phyloP scores from a whole-genome alignment of 2,113 vertebrate genomes.

The Notarius quadriscutis region DNA sequence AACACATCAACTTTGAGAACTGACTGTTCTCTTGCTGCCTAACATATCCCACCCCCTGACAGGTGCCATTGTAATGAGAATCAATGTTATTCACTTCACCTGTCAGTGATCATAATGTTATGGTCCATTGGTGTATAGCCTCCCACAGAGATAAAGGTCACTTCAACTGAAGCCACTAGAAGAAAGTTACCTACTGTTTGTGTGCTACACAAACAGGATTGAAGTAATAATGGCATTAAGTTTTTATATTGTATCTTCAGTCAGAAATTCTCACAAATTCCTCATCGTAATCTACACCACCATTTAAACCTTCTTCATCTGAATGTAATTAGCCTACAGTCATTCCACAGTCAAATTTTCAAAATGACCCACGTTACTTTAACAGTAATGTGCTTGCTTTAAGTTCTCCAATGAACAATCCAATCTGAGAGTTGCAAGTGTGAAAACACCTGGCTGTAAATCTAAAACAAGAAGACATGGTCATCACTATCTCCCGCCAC shows the following conservation, averaged over 20 bases:
- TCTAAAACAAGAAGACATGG: not conserved
- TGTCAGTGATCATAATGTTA: too few species aligned
- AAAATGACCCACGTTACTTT: not conserved
- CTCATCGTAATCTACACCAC: not conserved
- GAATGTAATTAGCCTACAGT: not conserved
- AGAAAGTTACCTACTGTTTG: not conserved
- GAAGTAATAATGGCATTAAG: too few species aligned
- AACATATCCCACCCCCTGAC: too few species aligned
- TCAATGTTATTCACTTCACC: too few species aligned
- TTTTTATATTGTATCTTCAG: not conserved
- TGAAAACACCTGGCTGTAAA: not conserved
- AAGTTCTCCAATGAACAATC: not conserved
- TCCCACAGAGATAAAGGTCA: not conserved
- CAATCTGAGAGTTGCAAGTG: not conserved
- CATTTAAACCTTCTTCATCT: not conserved
- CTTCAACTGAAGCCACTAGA: not conserved
- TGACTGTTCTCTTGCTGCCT: too few species aligned
- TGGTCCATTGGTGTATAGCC: too few species aligned
- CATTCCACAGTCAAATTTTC: not conserved
- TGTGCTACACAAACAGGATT: not conserved
- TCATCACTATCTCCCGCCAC: too few species aligned
- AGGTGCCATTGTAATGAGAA: too few species aligned
- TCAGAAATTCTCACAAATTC: not conserved
- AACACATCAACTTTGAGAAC: too few species aligned
- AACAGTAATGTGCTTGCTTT: not conserved